Base-by-base conservation (phyloP, 1,140 invertebrate genomes). In the Drosophila bocqueti region DNA sequence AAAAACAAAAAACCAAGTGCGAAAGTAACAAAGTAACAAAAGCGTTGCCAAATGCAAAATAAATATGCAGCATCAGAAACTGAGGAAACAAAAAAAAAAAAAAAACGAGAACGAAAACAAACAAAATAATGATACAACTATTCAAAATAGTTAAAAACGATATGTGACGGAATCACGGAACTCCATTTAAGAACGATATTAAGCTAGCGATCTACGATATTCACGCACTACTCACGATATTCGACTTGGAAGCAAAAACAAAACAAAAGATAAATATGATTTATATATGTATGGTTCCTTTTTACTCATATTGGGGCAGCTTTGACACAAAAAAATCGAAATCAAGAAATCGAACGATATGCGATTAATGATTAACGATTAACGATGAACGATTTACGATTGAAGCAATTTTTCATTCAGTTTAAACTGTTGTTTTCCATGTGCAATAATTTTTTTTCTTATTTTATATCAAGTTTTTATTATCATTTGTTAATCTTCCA, bases 41-140 rank as follows among this genome's bases (percentile, higher is more conserved):
- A 83, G 72, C 84, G 84, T 89, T 87, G 84, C 84, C 81, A 87
- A 87, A 89, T 81, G 75, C 76, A 59, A 16, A 21, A 43, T 29
- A 61, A 76, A 46, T 40, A 40, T 66, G 55, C 64, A 50, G 42
- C 40, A 71, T 79, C 69, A 71, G 54, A 69, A 58, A 78, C 75
- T 34, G 66, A 68, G 24, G 46, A 49, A 49, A 49, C 46, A 67
- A 47, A 58, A 62, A 10, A 42, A 60, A 21, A 64, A 58, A 62
- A 34, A 24, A 42, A 61, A 64, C 45, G 21, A 46, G 58, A 45
- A 58, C 21, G 15, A 49, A 68, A 31, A 31, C 0, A n/a, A 34
- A 31, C 31, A 40, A 34, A 45, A 63, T 50, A 62, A 57, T 73
- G 54, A 65, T 47, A 77, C 45, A 69, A 80, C 46, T 71, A 73